These are phyloP conservation scores for Fregata magnificens DNA, from an alignment of 2,113 vertebrate genomes.

Conservation along the genomic window DNA sequence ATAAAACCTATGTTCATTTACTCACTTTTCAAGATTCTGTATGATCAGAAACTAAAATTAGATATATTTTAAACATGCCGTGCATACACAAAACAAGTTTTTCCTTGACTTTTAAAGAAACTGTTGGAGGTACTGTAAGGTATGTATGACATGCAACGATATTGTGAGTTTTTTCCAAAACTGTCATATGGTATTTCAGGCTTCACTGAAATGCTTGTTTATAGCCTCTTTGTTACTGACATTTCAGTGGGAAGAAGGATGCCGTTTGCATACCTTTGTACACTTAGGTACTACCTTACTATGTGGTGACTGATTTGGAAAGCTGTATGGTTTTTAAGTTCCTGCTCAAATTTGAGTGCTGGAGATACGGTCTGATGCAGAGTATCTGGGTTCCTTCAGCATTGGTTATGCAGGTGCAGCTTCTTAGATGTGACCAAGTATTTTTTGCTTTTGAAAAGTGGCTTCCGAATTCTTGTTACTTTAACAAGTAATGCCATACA, in stretches of 20 bases:
- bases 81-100: background rate
- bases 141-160: background rate
- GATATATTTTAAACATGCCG: background rate
- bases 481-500: background rate
- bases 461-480: background rate
- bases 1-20: background rate
- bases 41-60: background rate
- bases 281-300: background rate
- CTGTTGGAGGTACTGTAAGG: background rate
- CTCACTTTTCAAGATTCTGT: background rate
- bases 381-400: background rate
- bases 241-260: background rate
- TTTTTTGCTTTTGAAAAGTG: background rate
- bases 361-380: accelerated
- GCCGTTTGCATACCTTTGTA: background rate
- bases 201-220: background rate
- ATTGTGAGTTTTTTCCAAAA: background rate
- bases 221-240: background rate
- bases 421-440: background rate
- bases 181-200: background rate
- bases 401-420: background rate
- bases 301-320: background rate
- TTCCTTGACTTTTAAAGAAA: background rate
- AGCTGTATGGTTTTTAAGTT: background rate
- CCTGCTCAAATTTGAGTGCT: background rate